phyloP scores from a whole-genome alignment of 2,888 invertebrate genomes.

The Thymelicus lineola region DNA sequence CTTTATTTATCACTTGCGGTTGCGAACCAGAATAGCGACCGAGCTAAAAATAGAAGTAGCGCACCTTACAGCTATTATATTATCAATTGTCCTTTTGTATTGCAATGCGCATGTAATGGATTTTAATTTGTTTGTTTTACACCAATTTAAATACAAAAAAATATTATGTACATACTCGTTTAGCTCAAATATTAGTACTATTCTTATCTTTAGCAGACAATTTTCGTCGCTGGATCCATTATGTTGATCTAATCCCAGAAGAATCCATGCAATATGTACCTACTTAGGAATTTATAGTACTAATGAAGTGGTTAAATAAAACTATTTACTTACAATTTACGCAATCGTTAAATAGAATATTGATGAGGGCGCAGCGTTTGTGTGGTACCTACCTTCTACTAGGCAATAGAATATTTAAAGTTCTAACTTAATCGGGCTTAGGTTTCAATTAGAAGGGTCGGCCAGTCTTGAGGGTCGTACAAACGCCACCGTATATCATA shows the following conservation, averaged over 20 bases:
- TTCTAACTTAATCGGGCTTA: conserved; percentile 50
- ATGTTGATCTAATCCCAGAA: conserved; percentile 40
- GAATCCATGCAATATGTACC: conserved; percentile 41
- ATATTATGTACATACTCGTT: background rate
- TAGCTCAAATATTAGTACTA: background rate
- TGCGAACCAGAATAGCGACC: conserved; percentile 66
- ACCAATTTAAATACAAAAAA: conserved; percentile 1
- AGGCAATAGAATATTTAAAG: conserved; percentile 60
- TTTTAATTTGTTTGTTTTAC: conserved; percentile 29
- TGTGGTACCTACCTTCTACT: conserved; percentile 46
- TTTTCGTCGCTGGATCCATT: conserved; percentile 17
- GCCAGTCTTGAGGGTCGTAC: conserved; percentile 52
- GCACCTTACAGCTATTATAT: conserved; percentile 51
- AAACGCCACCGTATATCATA: conserved; percentile 59
- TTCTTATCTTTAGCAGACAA: conserved; percentile 17
- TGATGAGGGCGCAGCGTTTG: conserved; percentile 47
- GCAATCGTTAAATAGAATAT: conserved; percentile 49
- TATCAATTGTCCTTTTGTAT: conserved; percentile 37
- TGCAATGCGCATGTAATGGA: conserved; percentile 28
- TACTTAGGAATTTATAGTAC: conserved; percentile 41
- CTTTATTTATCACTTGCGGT: conserved; percentile 67
- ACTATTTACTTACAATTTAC: conserved; percentile 48
- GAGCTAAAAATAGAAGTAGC: conserved; percentile 68
- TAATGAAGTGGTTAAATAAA: conserved; percentile 46
- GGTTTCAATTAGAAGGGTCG: conserved; percentile 58